phyloP scores from a whole-genome alignment of 2,888 invertebrate species.

The Dermolepida albohirtum region DNA sequence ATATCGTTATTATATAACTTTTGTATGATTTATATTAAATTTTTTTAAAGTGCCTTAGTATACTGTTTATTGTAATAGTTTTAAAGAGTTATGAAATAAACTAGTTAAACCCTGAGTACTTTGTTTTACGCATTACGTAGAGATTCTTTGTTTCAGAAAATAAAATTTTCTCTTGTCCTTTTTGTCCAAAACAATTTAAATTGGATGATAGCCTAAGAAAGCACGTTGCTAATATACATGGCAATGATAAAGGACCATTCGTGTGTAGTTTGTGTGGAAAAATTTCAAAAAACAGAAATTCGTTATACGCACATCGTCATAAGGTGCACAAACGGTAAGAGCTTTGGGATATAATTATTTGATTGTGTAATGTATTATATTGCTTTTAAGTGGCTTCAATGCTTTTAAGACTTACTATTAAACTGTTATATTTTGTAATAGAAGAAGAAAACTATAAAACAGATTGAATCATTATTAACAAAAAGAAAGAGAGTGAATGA shows the following conservation, averaged over 20 bases:
- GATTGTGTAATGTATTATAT: not conserved
- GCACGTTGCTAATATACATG: conserved; percentile 48
- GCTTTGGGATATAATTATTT: not conserved
- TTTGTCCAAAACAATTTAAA: conserved; percentile 46
- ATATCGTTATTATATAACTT: conserved; percentile 45
- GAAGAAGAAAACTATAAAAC: too few relatives aligned
- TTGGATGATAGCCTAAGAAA: conserved; percentile 48
- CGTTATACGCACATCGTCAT: conserved; percentile 44
- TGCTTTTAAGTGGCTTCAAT: not conserved
- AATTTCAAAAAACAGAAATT: conserved; percentile 46
- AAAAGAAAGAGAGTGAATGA: too few relatives aligned
- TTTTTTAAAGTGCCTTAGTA: conserved; percentile 39
- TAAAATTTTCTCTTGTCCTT: conserved; percentile 39
- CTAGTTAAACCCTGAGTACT: conserved; percentile 9
- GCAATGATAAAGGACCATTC: conserved; percentile 46
- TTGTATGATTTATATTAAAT: conserved; percentile 45
- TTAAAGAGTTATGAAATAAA: conserved; percentile 37
- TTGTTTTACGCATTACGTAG: conserved; percentile 9
- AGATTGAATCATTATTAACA: too few relatives aligned
- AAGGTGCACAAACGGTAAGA: conserved; percentile 40
- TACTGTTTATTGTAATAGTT: conserved; percentile 42
- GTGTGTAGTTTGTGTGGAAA: conserved; percentile 46
- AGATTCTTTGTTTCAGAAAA: conserved; percentile 35
- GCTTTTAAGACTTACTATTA: not conserved
- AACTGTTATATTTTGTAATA: too few relatives aligned